Evolutionary conservation across 2,797 vertebrate genomes (phyloP).

Genomic region (Lutjanus argentimaculatus): DNA sequence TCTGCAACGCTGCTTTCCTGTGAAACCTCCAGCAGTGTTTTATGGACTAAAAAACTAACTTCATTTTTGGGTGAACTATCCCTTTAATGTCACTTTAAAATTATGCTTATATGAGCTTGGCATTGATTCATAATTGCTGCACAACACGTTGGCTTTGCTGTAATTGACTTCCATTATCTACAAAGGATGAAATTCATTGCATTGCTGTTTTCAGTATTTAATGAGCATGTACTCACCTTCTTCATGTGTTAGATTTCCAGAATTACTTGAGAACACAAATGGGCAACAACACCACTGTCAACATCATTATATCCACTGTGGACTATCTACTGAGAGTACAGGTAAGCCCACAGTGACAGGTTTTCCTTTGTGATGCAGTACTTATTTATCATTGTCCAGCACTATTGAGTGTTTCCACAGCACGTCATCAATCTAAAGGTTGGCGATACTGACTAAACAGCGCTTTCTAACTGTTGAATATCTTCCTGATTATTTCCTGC

Average conservation of each 20-base stretch:
- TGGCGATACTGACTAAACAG: too few species aligned
- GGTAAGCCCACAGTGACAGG: conserved; percentile 76
- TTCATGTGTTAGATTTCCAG: conserved; percentile 89
- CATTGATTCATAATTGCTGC: neutral
- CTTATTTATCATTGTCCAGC: neutral
- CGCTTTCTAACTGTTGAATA: too few species aligned
- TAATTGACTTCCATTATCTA: neutral
- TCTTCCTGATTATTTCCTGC: too few species aligned
- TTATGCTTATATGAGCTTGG: neutral
- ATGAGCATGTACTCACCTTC: conserved; percentile 3
- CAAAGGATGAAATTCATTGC: neutral
- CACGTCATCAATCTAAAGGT: too few species aligned
- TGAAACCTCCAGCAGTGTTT: too few species aligned
- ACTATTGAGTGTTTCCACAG: too few species aligned
- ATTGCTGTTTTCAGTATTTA: neutral
- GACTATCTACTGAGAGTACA: conserved; percentile 96
- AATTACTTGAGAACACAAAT: conserved; percentile 97
- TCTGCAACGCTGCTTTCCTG: too few species aligned
- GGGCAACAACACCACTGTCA: conserved; percentile 97
- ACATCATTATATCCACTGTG: conserved; percentile 97
- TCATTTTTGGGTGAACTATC: too few species aligned
- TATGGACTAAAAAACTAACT: too few species aligned
- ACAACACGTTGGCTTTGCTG: neutral
- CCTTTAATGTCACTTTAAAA: neutral
- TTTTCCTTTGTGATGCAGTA: neutral